phyloP scores from a whole-genome alignment of 2,797 vertebrate genomes.

The Antrozous pallidus region DNA sequence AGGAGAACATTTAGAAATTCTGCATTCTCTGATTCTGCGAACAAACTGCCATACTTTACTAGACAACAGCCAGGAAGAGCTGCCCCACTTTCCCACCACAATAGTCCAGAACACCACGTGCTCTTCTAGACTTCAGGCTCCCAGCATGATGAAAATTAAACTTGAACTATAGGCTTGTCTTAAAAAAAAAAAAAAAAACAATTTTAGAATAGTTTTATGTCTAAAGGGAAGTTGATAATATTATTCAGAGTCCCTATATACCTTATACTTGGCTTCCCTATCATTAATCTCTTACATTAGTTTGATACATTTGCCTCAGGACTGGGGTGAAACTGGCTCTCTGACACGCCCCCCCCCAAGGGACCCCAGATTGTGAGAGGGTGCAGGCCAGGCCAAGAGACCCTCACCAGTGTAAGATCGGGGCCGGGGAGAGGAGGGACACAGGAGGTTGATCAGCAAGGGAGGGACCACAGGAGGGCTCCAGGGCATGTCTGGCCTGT shows the following conservation, averaged over 20 bases:
- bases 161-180: background rate
- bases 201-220: constrained; percentile 28
- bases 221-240: background rate
- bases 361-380: too few relatives aligned
- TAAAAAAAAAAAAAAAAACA: background rate
- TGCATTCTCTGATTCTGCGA: constrained; percentile 63
- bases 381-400: too few relatives aligned
- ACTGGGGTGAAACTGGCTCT: too few relatives aligned
- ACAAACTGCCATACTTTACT: constrained; percentile 55
- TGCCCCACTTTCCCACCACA: constrained; percentile 70
- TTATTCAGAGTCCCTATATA: background rate
- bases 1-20: constrained; percentile 58
- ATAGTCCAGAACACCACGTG: constrained; percentile 43
- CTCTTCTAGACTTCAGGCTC: constrained; percentile 59
- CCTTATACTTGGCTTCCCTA: background rate
- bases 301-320: background rate
- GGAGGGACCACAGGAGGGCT: too few relatives aligned
- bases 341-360: too few relatives aligned
- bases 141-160: constrained; percentile 44
- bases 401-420: too few relatives aligned
- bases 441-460: too few relatives aligned
- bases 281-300: background rate
- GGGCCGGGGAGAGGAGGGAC: too few relatives aligned
- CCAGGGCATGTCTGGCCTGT: too few relatives aligned
- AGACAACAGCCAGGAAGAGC: constrained; percentile 51